phyloP scores from a whole-genome alignment of 2,888 invertebrate species.

The Pardosa pseudoannulata region DNA sequence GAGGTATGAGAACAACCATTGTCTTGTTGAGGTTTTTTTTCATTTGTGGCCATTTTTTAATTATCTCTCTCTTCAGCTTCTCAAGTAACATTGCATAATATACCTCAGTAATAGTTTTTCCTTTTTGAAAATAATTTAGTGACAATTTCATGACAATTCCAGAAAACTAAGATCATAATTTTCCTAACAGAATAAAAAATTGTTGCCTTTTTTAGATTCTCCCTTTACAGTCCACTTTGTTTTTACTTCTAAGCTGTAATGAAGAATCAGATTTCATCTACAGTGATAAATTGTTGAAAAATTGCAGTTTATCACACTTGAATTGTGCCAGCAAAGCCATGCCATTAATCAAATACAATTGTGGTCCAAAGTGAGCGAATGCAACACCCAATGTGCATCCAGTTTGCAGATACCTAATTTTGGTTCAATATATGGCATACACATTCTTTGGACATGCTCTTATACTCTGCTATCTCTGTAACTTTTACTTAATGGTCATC shows the following conservation, averaged over 20 bases:
- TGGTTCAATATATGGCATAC: background rate
- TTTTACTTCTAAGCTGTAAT: no score
- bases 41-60: no score
- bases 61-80: no score
- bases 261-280: no score
- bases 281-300: no score
- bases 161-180: background rate
- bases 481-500: no score
- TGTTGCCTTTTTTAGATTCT: no score
- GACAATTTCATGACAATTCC: background rate
- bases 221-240: background rate
- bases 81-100: background rate
- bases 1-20: background rate
- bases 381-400: background rate
- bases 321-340: background rate
- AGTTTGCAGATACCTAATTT: background rate
- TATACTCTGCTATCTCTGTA: no score
- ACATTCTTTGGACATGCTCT: no score
- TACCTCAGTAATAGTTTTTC: background rate
- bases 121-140: background rate
- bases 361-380: background rate
- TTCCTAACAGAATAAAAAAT: no score
- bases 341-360: background rate
- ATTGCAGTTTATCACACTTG: background rate
- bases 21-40: no score